Evolutionary conservation across 1,140 invertebrate species (phyloP).

Genomic region (Drosophila obscura): DNA sequence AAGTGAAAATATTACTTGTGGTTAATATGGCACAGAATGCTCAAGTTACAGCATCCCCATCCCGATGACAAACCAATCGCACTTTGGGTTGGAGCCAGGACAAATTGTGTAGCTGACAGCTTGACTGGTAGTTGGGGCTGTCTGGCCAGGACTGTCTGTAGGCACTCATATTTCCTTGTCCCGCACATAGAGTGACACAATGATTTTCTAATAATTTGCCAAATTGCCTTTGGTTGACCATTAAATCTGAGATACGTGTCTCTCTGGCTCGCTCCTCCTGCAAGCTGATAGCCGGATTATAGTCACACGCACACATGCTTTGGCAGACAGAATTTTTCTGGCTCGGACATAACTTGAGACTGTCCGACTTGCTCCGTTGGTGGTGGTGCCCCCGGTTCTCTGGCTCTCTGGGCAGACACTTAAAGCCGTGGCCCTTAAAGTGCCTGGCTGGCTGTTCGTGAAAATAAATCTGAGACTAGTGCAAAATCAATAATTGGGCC

Average conservation of each 20-base stretch:
- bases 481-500: conserved; percentile 69
- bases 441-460: conserved; percentile 4
- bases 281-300: conserved; percentile 71
- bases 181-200: conserved; percentile 74
- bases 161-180: conserved; percentile 67
- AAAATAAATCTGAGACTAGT: conserved; percentile 70
- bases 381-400: conserved; percentile 13
- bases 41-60: neutral
- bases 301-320: conserved; percentile 31
- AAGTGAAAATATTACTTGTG: conserved; percentile 33
- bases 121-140: conserved; percentile 30
- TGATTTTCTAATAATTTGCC: conserved; percentile 83
- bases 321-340: conserved; percentile 57
- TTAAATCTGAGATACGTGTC: conserved; percentile 80
- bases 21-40: conserved; percentile 28
- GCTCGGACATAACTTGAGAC: conserved; percentile 59
- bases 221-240: conserved; percentile 81
- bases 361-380: conserved; percentile 19
- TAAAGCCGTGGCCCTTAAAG: conserved; percentile 46
- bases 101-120: conserved; percentile 60
- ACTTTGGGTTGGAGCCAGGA: conserved; percentile 15
- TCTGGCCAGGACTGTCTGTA: neutral
- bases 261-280: conserved; percentile 14
- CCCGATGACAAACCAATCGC: conserved; percentile 7
- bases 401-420: conserved; percentile 12